Evolutionary conservation across 2,113 vertebrate genomes (phyloP), one percentile per base, ranked within the genome.

Genomic region (Entelurus aequoreus): DNA sequence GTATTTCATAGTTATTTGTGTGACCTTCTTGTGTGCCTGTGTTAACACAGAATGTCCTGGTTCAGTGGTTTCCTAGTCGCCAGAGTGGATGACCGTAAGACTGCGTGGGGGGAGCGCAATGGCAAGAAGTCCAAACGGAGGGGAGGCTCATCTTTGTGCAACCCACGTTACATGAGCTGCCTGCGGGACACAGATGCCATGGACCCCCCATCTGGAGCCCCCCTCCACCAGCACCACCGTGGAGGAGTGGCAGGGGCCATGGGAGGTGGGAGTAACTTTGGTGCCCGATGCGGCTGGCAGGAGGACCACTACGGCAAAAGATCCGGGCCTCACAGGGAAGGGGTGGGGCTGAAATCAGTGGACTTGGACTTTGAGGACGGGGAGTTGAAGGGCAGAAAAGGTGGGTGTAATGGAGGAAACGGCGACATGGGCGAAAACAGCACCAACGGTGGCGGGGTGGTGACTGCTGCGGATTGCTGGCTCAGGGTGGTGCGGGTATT

Each of bases 41-140:
- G n/a, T 60, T 69, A 64, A 8, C 62, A 40, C 73, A 94, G 93
- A 86, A 95, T 98, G 96, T 98, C 95, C 75, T 98, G 96, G 95
- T 95, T 97, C 91, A 95, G 94, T 70, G 94, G 96, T 82, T 93
- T 96, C 91, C 86, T 98, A 90, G 94, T 97, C 57, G 93, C 95
- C 84, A 94, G 96, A 88, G 95, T 97, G 90, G 96, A 97, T 28
- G 94, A 97, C 72, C 90, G 92, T 78, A 97, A 97, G 87, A 94
- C 93, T 42, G 94, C 93, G 84, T 97, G 96, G 95, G 94, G 93
- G 37, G 95, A 97, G 72, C 93, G 93, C 88, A 96, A 95, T 83
- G 95, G 95, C 84, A 95, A 95, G 88, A 95, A 95, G 87, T 92
- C 92, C 63, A 86, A 90, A 54, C 92, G 92, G 60, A 92, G 90